Base-by-base conservation (phyloP, 1,140 invertebrate species). In the Trichonephila inaurata region DNA sequence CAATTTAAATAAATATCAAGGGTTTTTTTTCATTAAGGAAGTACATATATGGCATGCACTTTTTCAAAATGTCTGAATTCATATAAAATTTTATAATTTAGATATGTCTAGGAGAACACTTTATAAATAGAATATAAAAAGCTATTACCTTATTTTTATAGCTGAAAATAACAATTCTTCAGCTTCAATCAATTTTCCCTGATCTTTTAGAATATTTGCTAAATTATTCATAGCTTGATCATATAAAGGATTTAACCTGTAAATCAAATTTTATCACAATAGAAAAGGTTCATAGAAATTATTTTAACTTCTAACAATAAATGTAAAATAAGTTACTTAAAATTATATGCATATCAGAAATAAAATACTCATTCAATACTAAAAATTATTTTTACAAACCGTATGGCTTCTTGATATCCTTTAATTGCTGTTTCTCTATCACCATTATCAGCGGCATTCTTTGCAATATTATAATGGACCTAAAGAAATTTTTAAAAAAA, bases 201-300 rank as follows among this genome's bases (percentile, higher is more conserved):
- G 96, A 95, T 98, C 97, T 95, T 98, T 98, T 58, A 99, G 96
- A 89, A 99, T 96, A 96, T 99, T 99, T 0, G 98, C 99, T 77
- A 99, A 97, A 96, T 99, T 99, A 96, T 99, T 99, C 97, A 99
- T 98, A 0, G 99, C 99, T 96, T 99, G 98, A 96, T 99, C 98
- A 96, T 99, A 99, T 24, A 97, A 96, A 14, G 98, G 98, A 96
- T 99, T 97, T 24, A 99, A 96, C 94, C 97, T 97, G 95, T 94
- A 94, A 95, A 77, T 64, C 2, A 10, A 51, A 82, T 51, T 51
- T 51, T 51, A 21, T 82, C 19, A 91, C 28, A 82, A 69, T 24
- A 18, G 10, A 60, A 51, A 51, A 51, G 51, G 51, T 12, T 0
- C 5, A 10, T 10, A 51, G 7, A 51, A 51, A 10, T 51, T 28